Base-by-base conservation (phyloP, 2,797 vertebrate species). In the Gymnoscopelus microlampas region DNA sequence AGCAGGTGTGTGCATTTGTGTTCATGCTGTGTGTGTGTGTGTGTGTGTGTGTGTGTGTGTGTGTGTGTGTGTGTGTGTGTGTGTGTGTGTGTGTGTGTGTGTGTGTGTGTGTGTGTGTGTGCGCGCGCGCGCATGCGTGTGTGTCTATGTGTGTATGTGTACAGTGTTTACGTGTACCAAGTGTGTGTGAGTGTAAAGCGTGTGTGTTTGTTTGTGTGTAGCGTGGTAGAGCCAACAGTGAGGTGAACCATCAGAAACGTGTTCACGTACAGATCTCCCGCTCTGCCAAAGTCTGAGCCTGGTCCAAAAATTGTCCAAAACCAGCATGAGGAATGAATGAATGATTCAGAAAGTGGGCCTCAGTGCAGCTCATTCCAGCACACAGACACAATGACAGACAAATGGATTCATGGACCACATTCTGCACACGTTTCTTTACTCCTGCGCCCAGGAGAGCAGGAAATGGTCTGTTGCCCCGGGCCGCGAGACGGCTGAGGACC, bases 221-320 rank as follows among this genome's bases (percentile, higher is more conserved):
- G 78, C 63, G 7, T 7, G 7, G 7, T 44, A 29, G 69, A 73
- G 60, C 61, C 66, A 65, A 62, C 60, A 4, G 39, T 44, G 71
- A 85, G 67, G 68, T 77, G 23, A 81, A 75, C 74, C 56, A 66
- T 80, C 71, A 66, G 74, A 72, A 66, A 53, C 63, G 62, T 50
- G 54, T 71, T 76, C 61, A 65, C 73, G 68, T n/a, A 51, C 48
- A 47, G 26, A 26, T 24, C 5, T 66, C 61, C 60, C 39, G 57
- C 15, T 63, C 71, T 76, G 78, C 82, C 83, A 84, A 80, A 78
- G 9, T 39, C 2, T 44, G 76, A 65, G 73, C 61, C 74, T 57
- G 78, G 73, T 35, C 60, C 60, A 3, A 73, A 63, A 68, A 71
- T 59, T 19, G 63, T 66, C 78, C 48, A 80, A 70, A 72, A 83